A percentile compares a stretch with the other conserved stretches of the same genome.
These are phyloP conservation scores for Cygnus buccinator DNA, from an alignment of 2,113 vertebrate genomes.

Conservation along the genomic window DNA sequence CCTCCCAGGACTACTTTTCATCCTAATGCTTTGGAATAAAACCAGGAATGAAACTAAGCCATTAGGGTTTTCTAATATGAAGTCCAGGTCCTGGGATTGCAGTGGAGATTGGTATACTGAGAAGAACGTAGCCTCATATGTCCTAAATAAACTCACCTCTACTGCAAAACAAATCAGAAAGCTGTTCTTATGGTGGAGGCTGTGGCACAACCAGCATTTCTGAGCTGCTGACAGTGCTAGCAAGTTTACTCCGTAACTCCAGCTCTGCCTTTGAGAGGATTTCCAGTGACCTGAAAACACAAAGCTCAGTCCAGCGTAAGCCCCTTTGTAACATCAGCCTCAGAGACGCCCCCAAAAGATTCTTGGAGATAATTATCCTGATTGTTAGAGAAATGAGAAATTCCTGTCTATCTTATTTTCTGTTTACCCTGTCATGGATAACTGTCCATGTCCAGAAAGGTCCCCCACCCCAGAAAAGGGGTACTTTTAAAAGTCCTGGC, in stretches of 20 bases:
- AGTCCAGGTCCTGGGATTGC: not conserved
- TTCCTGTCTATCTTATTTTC: not conserved
- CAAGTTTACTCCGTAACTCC: not conserved
- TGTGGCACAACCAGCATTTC: not conserved
- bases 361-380: not conserved
- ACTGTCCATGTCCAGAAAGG: not conserved
- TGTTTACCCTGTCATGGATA: not conserved
- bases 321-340: not conserved
- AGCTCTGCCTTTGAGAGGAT: not conserved
- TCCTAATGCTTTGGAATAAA: not conserved
- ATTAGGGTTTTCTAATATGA: not conserved
- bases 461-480: not conserved
- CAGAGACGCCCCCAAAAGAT: not conserved
- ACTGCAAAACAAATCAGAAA: not conserved
- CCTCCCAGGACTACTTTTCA: not conserved
- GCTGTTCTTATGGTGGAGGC: not conserved
- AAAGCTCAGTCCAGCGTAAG: fast-evolving
- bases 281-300: not conserved
- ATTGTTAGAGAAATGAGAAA: not conserved
- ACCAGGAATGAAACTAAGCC: not conserved
- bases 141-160: not conserved
- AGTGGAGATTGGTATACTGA: not conserved
- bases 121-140: not conserved
- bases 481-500: not conserved
- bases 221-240: not conserved